Conservation (phyloP, 2,888 invertebrate genomes). For the Acleris sparsana region DNA sequence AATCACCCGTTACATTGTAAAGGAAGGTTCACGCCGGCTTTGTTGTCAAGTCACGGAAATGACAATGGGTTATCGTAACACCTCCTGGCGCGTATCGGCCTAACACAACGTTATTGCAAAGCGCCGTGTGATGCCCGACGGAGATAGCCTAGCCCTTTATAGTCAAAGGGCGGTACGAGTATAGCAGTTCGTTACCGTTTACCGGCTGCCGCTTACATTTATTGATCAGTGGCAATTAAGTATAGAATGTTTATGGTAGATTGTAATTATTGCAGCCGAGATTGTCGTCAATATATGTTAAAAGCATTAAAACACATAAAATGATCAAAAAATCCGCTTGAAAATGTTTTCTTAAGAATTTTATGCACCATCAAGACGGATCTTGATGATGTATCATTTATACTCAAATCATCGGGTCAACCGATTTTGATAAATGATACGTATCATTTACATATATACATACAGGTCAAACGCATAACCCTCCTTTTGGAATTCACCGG, state of each 20-base stretch:
- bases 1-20: constrained; percentile 7
- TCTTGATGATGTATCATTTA: too few relatives aligned
- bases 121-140: constrained; percentile 5
- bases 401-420: too few relatives aligned
- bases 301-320: too few relatives aligned
- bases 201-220: background rate
- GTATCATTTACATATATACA: too few relatives aligned
- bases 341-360: too few relatives aligned
- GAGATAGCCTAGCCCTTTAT: constrained; percentile 5
- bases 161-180: constrained; percentile 9
- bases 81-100: constrained; percentile 1
- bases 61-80: constrained; percentile 30
- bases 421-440: too few relatives aligned
- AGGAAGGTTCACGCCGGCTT: constrained; percentile 11
- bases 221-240: background rate
- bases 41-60: constrained; percentile 33
- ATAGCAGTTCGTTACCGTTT: background rate
- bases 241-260: background rate
- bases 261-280: background rate
- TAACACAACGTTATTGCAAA: background rate
- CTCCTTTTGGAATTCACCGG: too few relatives aligned
- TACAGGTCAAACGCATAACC: too few relatives aligned
- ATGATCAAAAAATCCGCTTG: too few relatives aligned
- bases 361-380: too few relatives aligned
- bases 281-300: too few relatives aligned